Evolutionary conservation across 2,113 vertebrate species (phyloP).

Genomic region (Notarius lentiginosus): DNA sequence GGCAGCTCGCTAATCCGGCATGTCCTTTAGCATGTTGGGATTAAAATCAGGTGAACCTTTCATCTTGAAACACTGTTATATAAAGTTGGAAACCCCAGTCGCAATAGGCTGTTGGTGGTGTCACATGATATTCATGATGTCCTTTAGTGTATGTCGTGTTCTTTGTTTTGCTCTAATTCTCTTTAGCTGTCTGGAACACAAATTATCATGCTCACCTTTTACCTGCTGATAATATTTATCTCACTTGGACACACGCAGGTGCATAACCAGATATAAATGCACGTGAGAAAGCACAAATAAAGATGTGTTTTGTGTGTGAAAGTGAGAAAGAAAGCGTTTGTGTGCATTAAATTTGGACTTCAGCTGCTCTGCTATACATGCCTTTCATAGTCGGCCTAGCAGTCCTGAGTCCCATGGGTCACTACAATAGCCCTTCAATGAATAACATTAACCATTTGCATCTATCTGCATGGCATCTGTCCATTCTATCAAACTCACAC

Average conservation of each 20-base stretch:
- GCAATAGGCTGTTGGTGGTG: constrained; percentile 52
- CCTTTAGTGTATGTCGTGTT: constrained; percentile 47
- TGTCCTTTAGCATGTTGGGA: constrained; percentile 59
- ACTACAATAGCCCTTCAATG: constrained; percentile 53
- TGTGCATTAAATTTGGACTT: constrained; percentile 31
- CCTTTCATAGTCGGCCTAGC: constrained; percentile 51
- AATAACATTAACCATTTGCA: constrained; percentile 69
- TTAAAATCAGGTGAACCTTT: constrained; percentile 63
- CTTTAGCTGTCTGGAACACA: constrained; percentile 53
- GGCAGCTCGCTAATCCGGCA: constrained; percentile 47
- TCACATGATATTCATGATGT: constrained; percentile 57
- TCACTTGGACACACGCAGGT: neutral
- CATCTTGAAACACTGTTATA: constrained; percentile 56
- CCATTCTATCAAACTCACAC: constrained; percentile 63
- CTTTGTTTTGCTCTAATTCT: constrained; percentile 48
- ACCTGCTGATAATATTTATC: constrained; percentile 28
- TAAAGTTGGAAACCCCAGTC: constrained; percentile 57
- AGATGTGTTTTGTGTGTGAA: constrained; percentile 4
- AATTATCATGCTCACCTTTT: constrained; percentile 49
- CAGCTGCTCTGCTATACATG: constrained; percentile 50
- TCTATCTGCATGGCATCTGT: constrained; percentile 49
- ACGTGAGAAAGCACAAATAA: constrained; percentile 24
- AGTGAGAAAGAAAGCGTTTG: neutral
- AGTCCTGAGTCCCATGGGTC: constrained; percentile 49
- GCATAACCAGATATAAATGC: constrained; percentile 6